Base-by-base conservation (phyloP, 2,888 invertebrate genomes). In the Agrotis clavis region DNA sequence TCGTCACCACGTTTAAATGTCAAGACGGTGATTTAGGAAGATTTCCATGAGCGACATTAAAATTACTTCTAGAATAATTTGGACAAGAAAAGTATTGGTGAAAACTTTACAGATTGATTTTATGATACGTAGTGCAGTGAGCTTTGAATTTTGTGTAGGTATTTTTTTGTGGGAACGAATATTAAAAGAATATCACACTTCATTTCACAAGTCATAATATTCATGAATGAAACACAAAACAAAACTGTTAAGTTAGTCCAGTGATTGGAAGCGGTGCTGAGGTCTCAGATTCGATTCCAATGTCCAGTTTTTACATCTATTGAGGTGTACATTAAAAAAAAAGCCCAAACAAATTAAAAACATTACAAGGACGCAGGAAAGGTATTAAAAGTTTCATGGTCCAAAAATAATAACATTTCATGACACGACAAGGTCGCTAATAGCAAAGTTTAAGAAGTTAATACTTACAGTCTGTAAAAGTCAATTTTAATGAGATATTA, bases 401-500 rank as follows among this genome's bases (percentile, higher is more conserved):
- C n/a, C 47, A 45, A 60, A 77, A 77, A 81, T 82, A 81, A 71
- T 71, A 63, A 76, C 51, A 82, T 60, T 73, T 73, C 59, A 63
- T 45, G 51, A 69, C 53, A 53, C 51, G 57, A 69, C 79, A 67
- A 82, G 74, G 74, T 61, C 56, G 45, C 25, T 66, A 47, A 60
- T 30, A 57, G 51, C 21, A 18, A 80, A 78, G 73, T 77, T 77
- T n/a, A 25, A 45, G 45, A 67, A 72, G 65, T 78, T 64, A 81
- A 56, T 81, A 66, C 50, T 73, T 72, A 2, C 67, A 66, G 48
- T 47, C 47, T 68, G 30, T 51, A 63, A 69, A 79, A 82, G 51
- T 71, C 61, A 64, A 75, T 83, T 75, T 70, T 60, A 85, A 78
- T 85, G 81, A 83, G 81, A 79, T 21, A 73, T 77, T 79, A 77